Evolutionary conservation across 1,140 invertebrate species (phyloP).

Genomic region (Anthonomus grandis): DNA sequence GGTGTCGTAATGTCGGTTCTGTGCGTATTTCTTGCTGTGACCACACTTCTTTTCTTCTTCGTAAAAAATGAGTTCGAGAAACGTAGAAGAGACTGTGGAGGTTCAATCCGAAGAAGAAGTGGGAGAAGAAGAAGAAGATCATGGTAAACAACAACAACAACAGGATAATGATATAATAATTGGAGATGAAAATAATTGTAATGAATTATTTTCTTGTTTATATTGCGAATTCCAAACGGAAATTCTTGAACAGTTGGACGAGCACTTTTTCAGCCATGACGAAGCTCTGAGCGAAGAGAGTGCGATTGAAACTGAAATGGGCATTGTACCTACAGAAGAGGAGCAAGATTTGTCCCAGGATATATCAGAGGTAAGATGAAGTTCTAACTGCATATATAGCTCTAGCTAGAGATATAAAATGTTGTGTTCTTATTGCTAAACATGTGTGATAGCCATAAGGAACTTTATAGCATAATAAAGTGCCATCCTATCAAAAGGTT

Average conservation of each 20-base stretch:
- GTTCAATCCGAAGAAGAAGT: conserved; percentile 3
- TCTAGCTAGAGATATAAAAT: not conserved
- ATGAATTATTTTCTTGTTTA: conserved; percentile 21
- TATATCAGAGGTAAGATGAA: not conserved
- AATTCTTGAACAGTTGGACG: conserved; percentile 25
- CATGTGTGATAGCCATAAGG: not conserved
- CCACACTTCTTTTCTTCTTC: no score
- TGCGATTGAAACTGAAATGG: conserved; percentile 2
- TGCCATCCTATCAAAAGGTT: no score
- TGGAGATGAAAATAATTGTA: not conserved
- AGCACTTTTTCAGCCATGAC: conserved; percentile 24
- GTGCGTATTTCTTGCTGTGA: no score
- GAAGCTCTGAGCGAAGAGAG: conserved; percentile 16
- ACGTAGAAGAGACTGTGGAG: not conserved
- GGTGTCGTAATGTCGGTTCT: no score
- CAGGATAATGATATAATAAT: no score
- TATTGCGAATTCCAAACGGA: conserved; percentile 22
- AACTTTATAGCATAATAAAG: not conserved
- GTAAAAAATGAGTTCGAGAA: conserved; percentile 7
- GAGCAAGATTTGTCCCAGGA: not conserved
- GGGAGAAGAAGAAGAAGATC: not conserved
- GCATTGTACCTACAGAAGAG: not conserved
- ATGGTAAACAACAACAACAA: no score
- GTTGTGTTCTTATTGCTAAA: not conserved
- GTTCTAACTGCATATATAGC: not conserved